phyloP scores from a whole-genome alignment of 2,888 invertebrate species.

The Acleris sparsana region DNA sequence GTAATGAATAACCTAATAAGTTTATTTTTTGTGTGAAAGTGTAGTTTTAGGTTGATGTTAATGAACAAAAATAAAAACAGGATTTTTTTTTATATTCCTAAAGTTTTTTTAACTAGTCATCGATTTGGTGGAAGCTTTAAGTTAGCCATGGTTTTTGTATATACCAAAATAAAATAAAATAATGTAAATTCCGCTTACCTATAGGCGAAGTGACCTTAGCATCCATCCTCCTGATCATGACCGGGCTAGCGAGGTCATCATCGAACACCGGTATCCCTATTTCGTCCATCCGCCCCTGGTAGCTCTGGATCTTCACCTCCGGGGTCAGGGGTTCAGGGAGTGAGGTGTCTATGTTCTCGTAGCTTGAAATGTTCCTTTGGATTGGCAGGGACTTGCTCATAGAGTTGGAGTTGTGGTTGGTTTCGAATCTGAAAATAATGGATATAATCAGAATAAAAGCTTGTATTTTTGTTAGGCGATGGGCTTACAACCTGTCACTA shows the following conservation, averaged over 20 bases:
- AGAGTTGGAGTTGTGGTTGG: conserved; percentile 67
- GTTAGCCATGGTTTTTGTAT: too few species aligned
- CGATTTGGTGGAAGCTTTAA: too few species aligned
- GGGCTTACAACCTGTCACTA: too few species aligned
- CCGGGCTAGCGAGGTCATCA: conserved; percentile 71
- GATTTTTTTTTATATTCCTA: too few species aligned
- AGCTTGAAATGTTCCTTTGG: conserved; percentile 75
- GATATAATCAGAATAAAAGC: too few species aligned
- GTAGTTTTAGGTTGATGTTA: too few species aligned
- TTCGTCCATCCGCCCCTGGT: conserved; percentile 74
- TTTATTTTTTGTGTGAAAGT: too few species aligned
- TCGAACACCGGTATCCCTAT: conserved; percentile 76
- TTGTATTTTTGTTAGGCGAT: too few species aligned
- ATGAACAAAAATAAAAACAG: too few species aligned
- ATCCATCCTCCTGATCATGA: conserved; percentile 66
- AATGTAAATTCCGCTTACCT: conserved; percentile 7
- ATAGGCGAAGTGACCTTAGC: conserved; percentile 16
- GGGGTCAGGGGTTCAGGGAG: conserved; percentile 63
- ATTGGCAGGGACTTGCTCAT: conserved; percentile 63
- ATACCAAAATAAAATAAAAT: neutral
- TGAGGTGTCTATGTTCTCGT: conserved; percentile 81
- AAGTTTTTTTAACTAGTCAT: too few species aligned
- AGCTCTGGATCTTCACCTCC: conserved; percentile 63
- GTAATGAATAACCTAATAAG: too few species aligned
- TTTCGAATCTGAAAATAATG: conserved; percentile 69